Base-by-base conservation (phyloP, 2,113 vertebrate species). In the Cynopterus brachyotis region DNA sequence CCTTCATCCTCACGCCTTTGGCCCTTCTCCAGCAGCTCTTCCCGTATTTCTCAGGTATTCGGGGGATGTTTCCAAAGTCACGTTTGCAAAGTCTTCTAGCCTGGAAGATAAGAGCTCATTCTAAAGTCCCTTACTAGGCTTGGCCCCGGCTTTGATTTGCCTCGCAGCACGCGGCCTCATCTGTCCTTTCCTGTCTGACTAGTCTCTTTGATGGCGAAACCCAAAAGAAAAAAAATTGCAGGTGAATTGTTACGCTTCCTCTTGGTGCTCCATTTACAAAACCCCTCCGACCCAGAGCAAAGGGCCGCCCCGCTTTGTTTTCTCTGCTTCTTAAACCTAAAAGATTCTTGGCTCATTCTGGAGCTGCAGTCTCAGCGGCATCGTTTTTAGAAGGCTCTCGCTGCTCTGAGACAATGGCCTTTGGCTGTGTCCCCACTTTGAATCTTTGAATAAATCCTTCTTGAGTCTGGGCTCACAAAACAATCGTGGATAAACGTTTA, bases 81-180 rank as follows among this genome's bases (percentile, higher is more conserved):
- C 5, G 2, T 28, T 53, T 37, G 42, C 64, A 26, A 70, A 90
- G 15, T 40, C 42, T 32, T 9, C 37, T 4, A 24, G 50, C 7
- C 73, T 88, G 3, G 6, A 59, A 73, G 26, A 24, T 3, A 1
- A 45, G 32, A 10, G 72, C 40, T 93, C 6, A 2, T 73, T 42
- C 66, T 37, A 22, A 1, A 0, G 6, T 37, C 10, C n/a, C 59
- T 59, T 76, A 30, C 28, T 19, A 3, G 0, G 0, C 17, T 42
- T 9, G 19, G n/a, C n/a, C 11, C 73, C 1, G 1, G 85, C 72
- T 86, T 55, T 67, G 59, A 82, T 60, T 57, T 80, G 32, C 37
- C 47, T 2, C 9, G 47, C 32, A 22, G 59, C 42, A 28, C 4
- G 13, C 40, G 1, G 0, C 16, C 32, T 45, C 35, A 17, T 55